These are phyloP conservation scores for Hemibagrus guttatus DNA, from an alignment of 2,797 vertebrate genomes.

Conservation along the genomic window DNA sequence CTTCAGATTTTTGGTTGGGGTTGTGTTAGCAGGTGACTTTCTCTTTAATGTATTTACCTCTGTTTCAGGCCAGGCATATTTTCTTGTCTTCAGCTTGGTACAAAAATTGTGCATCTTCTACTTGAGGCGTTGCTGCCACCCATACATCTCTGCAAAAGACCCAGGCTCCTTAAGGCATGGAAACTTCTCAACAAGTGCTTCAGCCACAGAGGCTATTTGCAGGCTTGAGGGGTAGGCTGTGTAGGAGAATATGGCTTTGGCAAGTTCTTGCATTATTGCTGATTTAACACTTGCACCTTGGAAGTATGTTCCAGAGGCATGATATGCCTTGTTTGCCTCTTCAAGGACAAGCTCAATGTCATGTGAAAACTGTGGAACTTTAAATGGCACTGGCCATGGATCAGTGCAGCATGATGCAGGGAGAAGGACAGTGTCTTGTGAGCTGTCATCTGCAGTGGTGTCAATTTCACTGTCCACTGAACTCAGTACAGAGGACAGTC, in stretches of 20 bases:
- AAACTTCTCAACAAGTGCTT: conserved; percentile 13
- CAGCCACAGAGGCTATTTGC: conserved; percentile 17
- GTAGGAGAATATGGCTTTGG: conserved; percentile 29
- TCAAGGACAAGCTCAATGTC: conserved; percentile 32
- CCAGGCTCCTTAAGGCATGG: conserved; percentile 19
- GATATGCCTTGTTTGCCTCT: conserved; percentile 41
- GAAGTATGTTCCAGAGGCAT: conserved; percentile 22
- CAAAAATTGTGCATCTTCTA: conserved; percentile 25
- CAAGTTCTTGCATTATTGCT: conserved; percentile 38
- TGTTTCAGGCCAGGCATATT: conserved; percentile 18
- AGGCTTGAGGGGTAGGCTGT: conserved; percentile 33
- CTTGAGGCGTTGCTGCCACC: conserved; percentile 7
- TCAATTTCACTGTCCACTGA: background rate
- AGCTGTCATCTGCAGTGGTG: too few relatives aligned
- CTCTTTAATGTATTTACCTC: conserved; percentile 25
- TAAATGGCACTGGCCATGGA: conserved; percentile 43
- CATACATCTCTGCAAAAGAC: background rate
- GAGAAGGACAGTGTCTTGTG: conserved; percentile 3
- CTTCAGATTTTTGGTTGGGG: background rate
- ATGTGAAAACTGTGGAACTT: conserved; percentile 29
- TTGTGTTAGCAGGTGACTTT: background rate
- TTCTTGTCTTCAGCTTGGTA: conserved; percentile 8
- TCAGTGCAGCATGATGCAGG: conserved; percentile 1
- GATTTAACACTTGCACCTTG: conserved; percentile 24
- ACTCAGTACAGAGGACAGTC: background rate